Conservation (phyloP, 2,888 invertebrate species). For the Galerucella nymphaeae region DNA sequence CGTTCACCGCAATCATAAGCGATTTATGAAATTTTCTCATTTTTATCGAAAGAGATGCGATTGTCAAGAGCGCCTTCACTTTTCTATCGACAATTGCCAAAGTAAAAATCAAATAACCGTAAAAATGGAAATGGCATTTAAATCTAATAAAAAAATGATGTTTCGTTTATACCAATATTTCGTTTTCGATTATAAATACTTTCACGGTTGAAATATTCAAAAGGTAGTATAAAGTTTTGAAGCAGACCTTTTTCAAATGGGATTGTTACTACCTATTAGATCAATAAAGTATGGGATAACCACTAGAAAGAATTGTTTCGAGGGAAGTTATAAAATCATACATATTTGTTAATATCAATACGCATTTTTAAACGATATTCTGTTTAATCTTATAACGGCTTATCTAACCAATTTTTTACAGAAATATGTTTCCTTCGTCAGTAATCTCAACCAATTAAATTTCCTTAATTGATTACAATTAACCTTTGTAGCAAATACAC, state of each 20-base stretch:
- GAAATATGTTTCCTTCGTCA: not conserved
- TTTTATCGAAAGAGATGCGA: conserved; percentile 2
- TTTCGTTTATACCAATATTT: not conserved
- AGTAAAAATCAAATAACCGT: conserved; percentile 19
- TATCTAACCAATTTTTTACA: not conserved
- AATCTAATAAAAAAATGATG: conserved; percentile 22
- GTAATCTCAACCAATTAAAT: not conserved
- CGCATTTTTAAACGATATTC: too few species aligned
- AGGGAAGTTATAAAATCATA: too few species aligned
- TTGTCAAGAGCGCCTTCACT: conserved; percentile 8
- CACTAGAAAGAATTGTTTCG: too few species aligned
- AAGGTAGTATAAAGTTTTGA: not conserved
- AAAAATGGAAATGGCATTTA: conserved; percentile 22
- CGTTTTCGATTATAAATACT: not conserved
- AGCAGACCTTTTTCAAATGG: not conserved
- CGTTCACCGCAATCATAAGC: conserved; percentile 15
- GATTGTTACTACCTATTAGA: not conserved
- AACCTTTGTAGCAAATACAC: not conserved
- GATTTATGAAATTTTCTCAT: conserved; percentile 13
- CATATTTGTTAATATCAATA: too few species aligned
- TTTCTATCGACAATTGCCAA: conserved; percentile 20
- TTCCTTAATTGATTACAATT: conserved; percentile 3
- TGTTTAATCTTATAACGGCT: too few species aligned
- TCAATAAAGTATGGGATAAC: too few species aligned
- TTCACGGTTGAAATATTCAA: not conserved